phyloP scores from a whole-genome alignment of 1,140 invertebrate species.

The Pseudachorutes palmiensis region DNA sequence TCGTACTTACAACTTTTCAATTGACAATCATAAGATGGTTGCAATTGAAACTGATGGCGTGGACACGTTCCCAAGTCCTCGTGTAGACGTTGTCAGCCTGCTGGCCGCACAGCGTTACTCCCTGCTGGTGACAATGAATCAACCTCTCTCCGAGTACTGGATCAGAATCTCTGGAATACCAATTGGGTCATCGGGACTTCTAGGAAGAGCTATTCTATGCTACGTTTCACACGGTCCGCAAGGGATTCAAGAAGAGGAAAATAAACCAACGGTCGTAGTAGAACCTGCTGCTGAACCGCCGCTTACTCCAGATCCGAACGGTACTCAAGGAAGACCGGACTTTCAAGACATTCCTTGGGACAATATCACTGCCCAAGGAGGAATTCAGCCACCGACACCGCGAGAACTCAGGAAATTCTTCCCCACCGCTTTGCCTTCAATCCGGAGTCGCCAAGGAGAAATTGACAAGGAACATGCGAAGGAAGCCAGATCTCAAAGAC shows the following conservation, averaged over 20 bases:
- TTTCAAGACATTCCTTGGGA: background rate
- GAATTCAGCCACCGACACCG: background rate
- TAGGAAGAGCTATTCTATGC: background rate
- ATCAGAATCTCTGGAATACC: background rate
- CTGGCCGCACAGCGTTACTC: conserved; percentile 21
- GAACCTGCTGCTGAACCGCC: background rate
- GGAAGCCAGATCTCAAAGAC: background rate
- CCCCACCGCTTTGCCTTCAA: background rate
- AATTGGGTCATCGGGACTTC: background rate
- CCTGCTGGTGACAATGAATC: conserved; percentile 15
- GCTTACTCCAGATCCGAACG: background rate
- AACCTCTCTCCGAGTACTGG: background rate
- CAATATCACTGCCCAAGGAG: background rate
- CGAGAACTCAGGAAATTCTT: background rate
- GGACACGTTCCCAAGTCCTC: conserved; percentile 4
- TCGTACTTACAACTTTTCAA: conserved; percentile 16
- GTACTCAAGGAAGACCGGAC: background rate
- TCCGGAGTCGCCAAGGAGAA: background rate
- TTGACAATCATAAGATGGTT: conserved; percentile 18
- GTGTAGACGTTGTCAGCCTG: conserved; percentile 9
- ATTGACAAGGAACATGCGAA: background rate
- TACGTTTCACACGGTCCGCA: background rate
- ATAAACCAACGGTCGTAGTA: background rate
- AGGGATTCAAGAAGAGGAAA: background rate
- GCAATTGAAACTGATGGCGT: conserved; percentile 22